Evolutionary conservation across 2,797 vertebrate genomes (phyloP).

Genomic region (Capromys pilorides): DNA sequence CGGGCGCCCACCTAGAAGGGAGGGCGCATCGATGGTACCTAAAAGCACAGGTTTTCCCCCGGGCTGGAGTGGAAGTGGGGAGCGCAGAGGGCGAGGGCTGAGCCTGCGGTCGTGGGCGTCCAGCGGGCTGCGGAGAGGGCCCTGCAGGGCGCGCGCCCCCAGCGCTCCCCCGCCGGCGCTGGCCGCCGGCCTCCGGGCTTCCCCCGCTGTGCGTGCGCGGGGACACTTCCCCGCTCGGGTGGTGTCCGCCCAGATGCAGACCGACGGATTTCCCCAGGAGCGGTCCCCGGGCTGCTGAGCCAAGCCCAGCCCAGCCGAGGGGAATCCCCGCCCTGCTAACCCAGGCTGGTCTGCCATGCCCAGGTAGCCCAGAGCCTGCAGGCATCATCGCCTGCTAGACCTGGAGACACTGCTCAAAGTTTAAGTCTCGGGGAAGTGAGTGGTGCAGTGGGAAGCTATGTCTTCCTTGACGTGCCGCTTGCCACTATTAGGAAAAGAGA

Average conservation of each 20-base stretch:
- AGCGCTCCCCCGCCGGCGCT: not conserved
- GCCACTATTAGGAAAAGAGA: conserved; percentile 72
- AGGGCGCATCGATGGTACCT: not conserved
- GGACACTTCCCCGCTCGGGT: not conserved
- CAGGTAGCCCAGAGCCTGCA: conserved; percentile 18
- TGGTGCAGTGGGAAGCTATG: conserved; percentile 65
- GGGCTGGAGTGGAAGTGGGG: conserved; percentile 52
- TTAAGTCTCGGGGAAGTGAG: conserved; percentile 36
- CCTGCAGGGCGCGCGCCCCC: not conserved
- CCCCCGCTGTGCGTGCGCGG: not conserved
- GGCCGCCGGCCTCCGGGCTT: not conserved
- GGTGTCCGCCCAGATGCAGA: conserved; percentile 27
- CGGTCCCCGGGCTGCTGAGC: not conserved
- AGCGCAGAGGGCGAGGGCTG: conserved; percentile 38
- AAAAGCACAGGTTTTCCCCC: not conserved
- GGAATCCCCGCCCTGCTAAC: not conserved
- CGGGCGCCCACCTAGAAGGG: not conserved
- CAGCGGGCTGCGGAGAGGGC: not conserved
- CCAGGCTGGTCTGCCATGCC: not conserved
- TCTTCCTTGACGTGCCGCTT: conserved; percentile 75
- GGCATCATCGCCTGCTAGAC: not conserved
- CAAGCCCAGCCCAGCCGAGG: not conserved
- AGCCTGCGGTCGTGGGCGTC: not conserved
- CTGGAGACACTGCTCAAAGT: conserved; percentile 42
- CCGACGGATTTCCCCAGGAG: not conserved